Base-by-base conservation (phyloP, 2,113 vertebrate species). In the Oncorhynchus clarkii region DNA sequence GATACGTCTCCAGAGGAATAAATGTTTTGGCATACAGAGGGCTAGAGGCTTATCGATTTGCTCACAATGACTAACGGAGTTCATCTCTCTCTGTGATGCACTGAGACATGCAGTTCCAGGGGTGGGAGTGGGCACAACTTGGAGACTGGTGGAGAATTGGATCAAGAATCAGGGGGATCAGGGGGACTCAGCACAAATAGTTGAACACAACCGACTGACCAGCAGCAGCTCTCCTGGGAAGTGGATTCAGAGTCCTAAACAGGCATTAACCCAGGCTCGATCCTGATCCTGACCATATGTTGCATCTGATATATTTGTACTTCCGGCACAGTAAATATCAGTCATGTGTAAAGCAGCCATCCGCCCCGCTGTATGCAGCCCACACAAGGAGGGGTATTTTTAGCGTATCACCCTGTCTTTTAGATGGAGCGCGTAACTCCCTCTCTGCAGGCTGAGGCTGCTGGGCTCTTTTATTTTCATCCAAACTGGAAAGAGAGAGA, bases 391-490 rank as follows among this genome's bases (percentile, higher is more conserved):
- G 85, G 67, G 78, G 86, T 93, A 93, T 93, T 93, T 94, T 92
- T 94, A 93, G 91, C 73, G n/a, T 83, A 89, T 92, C 89, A 89
- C 83, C 84, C 88, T 89, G 90, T 91, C 91, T 92, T 87, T 73
- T 81, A 92, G 91, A 91, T 91, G 87, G 91, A 92, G 88, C 68
- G 70, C 72, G 84, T 89, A 89, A 92, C 92, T 91, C 89, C 88
- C 87, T 89, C 89, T 91, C 91, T 91, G 89, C 90, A 89, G 91
- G 91, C 91, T 89, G 86, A 83, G 85, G 88, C 89, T 92, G 89
- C 87, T 84, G 87, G 87, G 80, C 74, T 90, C 89, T 93, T 90
- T 93, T 93, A 92, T 93, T 94, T 92, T 89, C 91, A 93, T 91
- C 91, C 93, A 93, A 90, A 92, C 90, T 89, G 89, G 85, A 90